Evolutionary conservation across 2,113 vertebrate genomes (phyloP).

Genomic region (Jaculus jaculus): DNA sequence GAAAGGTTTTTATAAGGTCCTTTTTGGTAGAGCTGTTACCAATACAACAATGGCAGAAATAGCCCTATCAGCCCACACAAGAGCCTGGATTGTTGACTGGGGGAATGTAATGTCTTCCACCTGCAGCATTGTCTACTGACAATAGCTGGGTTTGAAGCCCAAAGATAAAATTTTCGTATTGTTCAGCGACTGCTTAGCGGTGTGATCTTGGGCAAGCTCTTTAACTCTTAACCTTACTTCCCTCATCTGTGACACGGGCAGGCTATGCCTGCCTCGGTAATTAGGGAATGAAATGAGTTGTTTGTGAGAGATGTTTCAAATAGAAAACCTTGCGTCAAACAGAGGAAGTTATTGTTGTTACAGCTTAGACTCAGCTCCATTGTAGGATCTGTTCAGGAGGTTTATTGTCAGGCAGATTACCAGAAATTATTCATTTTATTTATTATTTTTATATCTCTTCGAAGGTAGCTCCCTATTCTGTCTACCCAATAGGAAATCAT

Average conservation of each 20-base stretch:
- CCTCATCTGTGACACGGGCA: neutral
- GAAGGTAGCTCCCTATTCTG: conserved; percentile 25
- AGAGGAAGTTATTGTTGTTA: neutral
- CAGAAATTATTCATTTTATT: conserved; percentile 30
- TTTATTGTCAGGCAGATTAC: conserved; percentile 23
- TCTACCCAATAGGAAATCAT: conserved; percentile 30
- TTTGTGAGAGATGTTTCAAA: neutral
- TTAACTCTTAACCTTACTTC: neutral
- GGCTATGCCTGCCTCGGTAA: neutral
- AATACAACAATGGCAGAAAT: neutral
- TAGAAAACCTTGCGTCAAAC: neutral
- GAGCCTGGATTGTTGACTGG: neutral
- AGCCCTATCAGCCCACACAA: neutral
- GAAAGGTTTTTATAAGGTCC: neutral
- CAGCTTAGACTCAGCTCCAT: neutral
- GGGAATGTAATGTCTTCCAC: neutral
- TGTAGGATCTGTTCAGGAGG: neutral
- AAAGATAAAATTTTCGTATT: neutral
- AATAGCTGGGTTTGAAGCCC: neutral
- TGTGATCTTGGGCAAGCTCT: neutral
- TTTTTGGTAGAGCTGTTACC: neutral
- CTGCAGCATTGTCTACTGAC: neutral
- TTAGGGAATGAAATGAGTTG: neutral
- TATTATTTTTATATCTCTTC: conserved; percentile 34
- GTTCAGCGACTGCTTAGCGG: neutral